Evolutionary conservation across 2,888 invertebrate species (phyloP).

Genomic region (Metellina segmentata): DNA sequence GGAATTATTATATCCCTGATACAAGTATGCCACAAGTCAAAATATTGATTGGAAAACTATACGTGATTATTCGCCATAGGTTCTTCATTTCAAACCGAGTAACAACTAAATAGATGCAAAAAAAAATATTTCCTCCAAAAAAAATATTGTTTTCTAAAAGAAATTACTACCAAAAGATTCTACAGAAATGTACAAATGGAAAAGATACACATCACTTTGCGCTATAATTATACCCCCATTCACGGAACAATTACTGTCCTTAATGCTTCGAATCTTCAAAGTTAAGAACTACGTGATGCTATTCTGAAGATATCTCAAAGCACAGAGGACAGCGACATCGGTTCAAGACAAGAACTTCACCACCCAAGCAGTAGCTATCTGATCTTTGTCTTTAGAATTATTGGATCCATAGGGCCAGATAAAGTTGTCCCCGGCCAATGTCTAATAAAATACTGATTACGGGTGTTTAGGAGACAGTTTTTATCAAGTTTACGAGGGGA

Average conservation of each 20-base stretch:
- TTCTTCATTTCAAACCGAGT: too few relatives aligned
- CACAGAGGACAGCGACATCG: background rate
- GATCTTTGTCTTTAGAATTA: conserved; percentile 46
- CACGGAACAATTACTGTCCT: background rate
- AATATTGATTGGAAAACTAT: too few relatives aligned
- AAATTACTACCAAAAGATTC: too few relatives aligned
- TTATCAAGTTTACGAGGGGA: conserved; percentile 71
- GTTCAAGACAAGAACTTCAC: conserved; percentile 24
- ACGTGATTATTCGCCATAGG: too few relatives aligned
- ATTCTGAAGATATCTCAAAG: conserved; percentile 2
- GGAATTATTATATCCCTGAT: too few relatives aligned
- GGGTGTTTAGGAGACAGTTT: conserved; percentile 60
- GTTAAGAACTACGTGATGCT: conserved; percentile 10
- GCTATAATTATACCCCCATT: conserved; percentile 3
- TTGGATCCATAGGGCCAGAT: conserved; percentile 57
- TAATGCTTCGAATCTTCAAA: background rate
- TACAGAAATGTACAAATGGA: background rate
- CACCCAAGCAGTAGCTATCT: conserved; percentile 64
- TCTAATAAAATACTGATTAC: conserved; percentile 76
- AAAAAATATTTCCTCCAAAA: too few relatives aligned
- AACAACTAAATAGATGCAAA: too few relatives aligned
- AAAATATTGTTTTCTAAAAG: too few relatives aligned
- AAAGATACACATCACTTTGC: background rate
- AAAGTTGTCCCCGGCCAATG: conserved; percentile 59
- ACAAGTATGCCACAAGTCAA: too few relatives aligned